phyloP scores from a whole-genome alignment of 2,797 vertebrate genomes.

The Sorex maritimensis region DNA sequence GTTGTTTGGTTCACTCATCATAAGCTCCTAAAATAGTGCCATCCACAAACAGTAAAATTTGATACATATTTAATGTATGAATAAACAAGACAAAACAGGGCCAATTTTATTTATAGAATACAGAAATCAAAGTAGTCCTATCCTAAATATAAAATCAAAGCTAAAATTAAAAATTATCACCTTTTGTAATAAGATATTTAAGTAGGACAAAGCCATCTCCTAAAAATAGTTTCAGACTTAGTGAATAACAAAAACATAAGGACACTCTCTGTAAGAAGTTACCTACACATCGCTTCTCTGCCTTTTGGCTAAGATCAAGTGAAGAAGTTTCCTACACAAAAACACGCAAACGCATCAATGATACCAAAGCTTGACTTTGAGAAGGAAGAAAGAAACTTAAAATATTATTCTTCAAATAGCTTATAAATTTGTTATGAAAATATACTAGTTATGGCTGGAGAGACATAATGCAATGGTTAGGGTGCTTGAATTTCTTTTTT shows the following conservation, averaged over 20 bases:
- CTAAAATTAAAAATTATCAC: background rate
- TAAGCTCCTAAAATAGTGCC: background rate
- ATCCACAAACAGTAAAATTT: background rate
- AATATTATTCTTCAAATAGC: too few relatives aligned
- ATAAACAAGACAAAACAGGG: conserved; percentile 13
- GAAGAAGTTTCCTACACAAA: background rate
- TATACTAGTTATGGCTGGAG: too few relatives aligned
- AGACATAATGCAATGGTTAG: too few relatives aligned
- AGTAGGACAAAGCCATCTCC: background rate
- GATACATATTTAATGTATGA: conserved; percentile 37
- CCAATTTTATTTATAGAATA: background rate
- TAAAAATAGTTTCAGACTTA: background rate
- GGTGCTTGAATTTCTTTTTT: too few relatives aligned
- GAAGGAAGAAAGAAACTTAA: background rate
- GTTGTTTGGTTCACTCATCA: background rate
- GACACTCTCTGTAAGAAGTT: background rate
- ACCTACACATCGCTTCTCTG: background rate
- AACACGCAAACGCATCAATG: background rate
- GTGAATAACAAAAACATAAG: background rate
- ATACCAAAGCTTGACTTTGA: background rate
- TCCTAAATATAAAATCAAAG: conserved; percentile 12
- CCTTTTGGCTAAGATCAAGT: too few relatives aligned
- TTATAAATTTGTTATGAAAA: too few relatives aligned
- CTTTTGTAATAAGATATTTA: background rate
- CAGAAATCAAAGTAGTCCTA: conserved; percentile 28